These are phyloP conservation scores for Cerceris rybyensis DNA, from an alignment of 2,888 invertebrate genomes.

Conservation along the genomic window DNA sequence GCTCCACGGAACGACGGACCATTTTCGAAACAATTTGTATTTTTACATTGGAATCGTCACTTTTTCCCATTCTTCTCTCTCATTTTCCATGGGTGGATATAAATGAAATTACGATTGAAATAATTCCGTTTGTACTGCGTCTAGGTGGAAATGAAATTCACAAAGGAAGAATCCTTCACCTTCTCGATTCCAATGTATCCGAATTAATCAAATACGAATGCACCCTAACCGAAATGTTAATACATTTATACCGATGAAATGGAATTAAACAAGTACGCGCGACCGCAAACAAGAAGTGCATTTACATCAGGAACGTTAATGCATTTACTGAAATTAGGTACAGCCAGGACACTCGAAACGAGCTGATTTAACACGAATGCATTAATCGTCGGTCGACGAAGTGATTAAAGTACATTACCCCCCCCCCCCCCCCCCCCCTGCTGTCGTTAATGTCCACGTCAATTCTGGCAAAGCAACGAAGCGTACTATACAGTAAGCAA, in stretches of 20 bases:
- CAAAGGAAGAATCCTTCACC: no score
- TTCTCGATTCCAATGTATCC: no score
- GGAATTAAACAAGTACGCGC: neutral
- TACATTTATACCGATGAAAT: neutral
- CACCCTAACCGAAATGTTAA: neutral
- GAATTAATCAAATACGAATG: no score
- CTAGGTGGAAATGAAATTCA: no score
- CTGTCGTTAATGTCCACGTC: slow-evolving; percentile 4
- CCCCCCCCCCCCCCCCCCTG: neutral
- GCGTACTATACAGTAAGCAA: neutral
- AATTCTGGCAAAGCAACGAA: slow-evolving; percentile 1
- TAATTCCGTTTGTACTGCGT: no score
- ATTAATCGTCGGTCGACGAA: slow-evolving; percentile 13
- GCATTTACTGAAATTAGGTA: slow-evolving; percentile 16
- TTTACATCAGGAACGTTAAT: slow-evolving; percentile 10
- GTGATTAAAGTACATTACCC: slow-evolving; percentile 7
- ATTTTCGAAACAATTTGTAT: no score
- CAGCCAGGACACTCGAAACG: slow-evolving; percentile 1
- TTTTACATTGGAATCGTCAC: no score
- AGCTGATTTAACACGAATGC: slow-evolving; percentile 14
- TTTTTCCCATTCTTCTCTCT: no score
- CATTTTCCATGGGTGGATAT: no score
- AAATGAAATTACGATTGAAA: no score
- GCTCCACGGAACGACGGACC: no score
- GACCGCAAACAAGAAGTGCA: neutral